Evolutionary conservation across 2,797 vertebrate species (phyloP), one percentile per base, ranked within the genome.

Genomic region (Artibeus jamaicensis): DNA sequence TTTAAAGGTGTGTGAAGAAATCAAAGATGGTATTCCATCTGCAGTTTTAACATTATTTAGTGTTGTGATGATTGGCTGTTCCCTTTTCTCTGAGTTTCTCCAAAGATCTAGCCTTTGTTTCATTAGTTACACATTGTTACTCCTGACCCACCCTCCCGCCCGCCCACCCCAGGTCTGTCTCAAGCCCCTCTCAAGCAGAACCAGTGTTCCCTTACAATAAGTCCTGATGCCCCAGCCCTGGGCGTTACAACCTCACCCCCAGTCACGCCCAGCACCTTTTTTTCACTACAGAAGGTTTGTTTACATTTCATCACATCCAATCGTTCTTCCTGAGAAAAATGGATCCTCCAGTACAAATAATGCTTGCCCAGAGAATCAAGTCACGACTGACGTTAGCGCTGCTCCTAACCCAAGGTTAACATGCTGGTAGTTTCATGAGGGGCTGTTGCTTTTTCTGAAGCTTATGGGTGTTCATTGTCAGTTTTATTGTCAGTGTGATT

Each of bases 81-180:
- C 97, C 96, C 96, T 97, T 96, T 95, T 95, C 97, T 98, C 96
- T 95, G 95, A 95, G 85, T 91, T 97, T 95, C 96, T 97, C 89
- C 89, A 97, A 89, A 97, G 97, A 96, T 97, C 93, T 96, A 96
- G 15, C 9, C 90, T 95, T 95, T 86, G 85, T 92, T 95, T 95
- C 97, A 86, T 97, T 97, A 95, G 97, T 97, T 97, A 92, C 91
- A 82, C 79, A 97, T 93, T 94, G 92, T 98, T 65, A 89, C 83
- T 83, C 10, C 57, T 22, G 1, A 1, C 19, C 55, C 55, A n/a
- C 22, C 7, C 19, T 53, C 21, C 50, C 46, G 10, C 48, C 48
- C 15, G 4, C 48, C 24, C 57, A 26, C 96, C 92, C 96, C 97
- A 98, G 97, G 94, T 94, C 95, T 96, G 96, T 97, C 82, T 34